Base-by-base conservation (phyloP, 1,140 invertebrate genomes). In the Mizuhopecten yessoensis region DNA sequence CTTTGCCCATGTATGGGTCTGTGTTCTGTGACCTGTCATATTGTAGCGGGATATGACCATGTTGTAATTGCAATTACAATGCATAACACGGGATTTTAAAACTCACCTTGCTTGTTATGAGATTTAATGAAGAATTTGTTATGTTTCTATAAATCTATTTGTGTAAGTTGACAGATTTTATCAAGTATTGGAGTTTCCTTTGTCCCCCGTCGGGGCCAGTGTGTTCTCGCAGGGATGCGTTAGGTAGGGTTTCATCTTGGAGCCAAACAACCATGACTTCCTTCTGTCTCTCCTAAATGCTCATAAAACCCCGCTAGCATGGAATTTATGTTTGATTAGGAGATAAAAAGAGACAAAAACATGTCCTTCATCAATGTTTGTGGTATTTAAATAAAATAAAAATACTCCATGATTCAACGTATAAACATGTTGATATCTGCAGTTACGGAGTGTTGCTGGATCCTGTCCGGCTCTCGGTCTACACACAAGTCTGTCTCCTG, bases 331-430 rank as follows among this genome's bases (percentile, higher is more conserved):
- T n/a, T 29, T 75, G 57, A 75, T 75, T 75, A 75, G 29, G 57
- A 17, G 57, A 75, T 75, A 75, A 75, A 75, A 75, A 75, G n/a
- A 75, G 57, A 75, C 23, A 75, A n/a, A 75, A 75, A 75, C 17
- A 75, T 75, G 57, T 75, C 57, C 57, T 29, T 75, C 57, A n/a
- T 75, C 57, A n/a, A 75, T 75, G 57, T 29, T 75, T 75, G n/a
- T 75, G n/a, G 57, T 75, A 75, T 75, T 75, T 5, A 75, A 75
- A 75, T 29, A 75, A 17, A 75, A 7, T 17, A 75, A 75, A 75
- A 75, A 29, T n/a, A 29, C 23, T 29, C 1, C 5, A 17, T 75
- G 57, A 75, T 75, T 75, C 57, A 75, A 17, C 23, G 1, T 29
- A 29, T 29, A 75, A 75, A 75, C 57, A 75, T 75, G 57, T 75